Evolutionary conservation across 2,888 invertebrate species (phyloP).

Genomic region (Cepaea hortensis): DNA sequence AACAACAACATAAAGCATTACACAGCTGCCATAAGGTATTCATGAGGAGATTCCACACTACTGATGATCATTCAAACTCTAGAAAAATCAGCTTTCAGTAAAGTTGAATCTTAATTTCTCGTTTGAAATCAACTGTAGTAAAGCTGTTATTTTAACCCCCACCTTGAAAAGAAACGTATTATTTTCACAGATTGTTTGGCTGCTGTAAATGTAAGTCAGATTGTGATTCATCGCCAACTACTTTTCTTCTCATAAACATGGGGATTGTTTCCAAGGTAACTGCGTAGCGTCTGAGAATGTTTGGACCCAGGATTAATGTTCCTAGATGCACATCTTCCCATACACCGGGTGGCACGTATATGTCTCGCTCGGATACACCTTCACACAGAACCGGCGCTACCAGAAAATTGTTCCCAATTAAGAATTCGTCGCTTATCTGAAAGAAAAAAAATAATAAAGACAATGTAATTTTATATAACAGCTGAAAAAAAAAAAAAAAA

Average conservation of each 20-base stretch:
- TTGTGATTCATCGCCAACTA: slow-evolving; percentile 3
- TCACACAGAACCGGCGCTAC: slow-evolving; percentile 70
- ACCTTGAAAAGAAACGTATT: neutral
- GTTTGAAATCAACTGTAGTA: too few species aligned
- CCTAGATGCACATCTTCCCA: slow-evolving; percentile 84
- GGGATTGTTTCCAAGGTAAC: neutral
- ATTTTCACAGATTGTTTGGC: too few species aligned
- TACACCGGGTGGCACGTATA: slow-evolving; percentile 75
- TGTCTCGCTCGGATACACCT: slow-evolving; percentile 55
- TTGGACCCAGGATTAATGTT: slow-evolving; percentile 52
- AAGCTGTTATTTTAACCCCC: too few species aligned
- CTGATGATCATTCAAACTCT: too few species aligned
- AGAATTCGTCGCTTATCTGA: slow-evolving; percentile 64
- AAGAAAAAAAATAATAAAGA: neutral
- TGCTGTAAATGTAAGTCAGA: neutral
- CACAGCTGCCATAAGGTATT: too few species aligned
- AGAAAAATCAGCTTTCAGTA: too few species aligned
- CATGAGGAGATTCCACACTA: too few species aligned
- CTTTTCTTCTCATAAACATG: slow-evolving; percentile 24
- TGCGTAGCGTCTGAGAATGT: neutral
- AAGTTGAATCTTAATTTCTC: too few species aligned
- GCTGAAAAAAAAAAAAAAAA: neutral
- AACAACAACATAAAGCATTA: too few species aligned
- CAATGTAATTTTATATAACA: neutral
- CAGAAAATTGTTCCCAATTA: slow-evolving; percentile 64